Evolutionary conservation across 1,140 invertebrate genomes (phyloP).

Genomic region (Aphis gossypii): DNA sequence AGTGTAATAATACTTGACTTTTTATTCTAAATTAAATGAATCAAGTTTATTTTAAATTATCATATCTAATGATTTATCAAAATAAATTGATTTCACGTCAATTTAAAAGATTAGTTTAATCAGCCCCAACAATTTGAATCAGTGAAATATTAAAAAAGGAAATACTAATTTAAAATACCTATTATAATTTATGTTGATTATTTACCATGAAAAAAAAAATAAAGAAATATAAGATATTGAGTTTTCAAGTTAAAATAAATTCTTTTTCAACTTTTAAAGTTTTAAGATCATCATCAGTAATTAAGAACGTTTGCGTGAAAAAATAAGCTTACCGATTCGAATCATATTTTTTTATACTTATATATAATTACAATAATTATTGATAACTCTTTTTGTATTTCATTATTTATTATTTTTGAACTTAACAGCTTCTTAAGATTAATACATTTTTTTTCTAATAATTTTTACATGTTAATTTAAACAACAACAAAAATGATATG

Average conservation of each 20-base stretch:
- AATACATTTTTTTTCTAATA: background rate
- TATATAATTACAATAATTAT: background rate
- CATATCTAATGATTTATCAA: background rate
- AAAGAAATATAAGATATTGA: background rate
- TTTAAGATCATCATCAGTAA: background rate
- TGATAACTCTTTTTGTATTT: background rate
- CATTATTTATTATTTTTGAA: background rate
- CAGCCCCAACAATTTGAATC: background rate
- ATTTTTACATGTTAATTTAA: background rate
- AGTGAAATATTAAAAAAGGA: background rate
- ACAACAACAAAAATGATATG: too few species aligned
- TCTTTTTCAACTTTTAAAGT: background rate
- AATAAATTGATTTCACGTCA: background rate
- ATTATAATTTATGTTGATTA: conserved; percentile 4
- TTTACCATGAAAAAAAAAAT: background rate
- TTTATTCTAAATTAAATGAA: background rate
- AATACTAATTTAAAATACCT: background rate
- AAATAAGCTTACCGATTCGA: background rate
- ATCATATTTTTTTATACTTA: background rate
- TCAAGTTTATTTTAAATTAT: background rate
- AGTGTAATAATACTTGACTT: background rate
- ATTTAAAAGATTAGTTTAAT: background rate
- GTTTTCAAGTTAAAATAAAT: background rate
- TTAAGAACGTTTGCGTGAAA: background rate
- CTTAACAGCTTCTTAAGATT: background rate